A percentile compares a stretch with the other conserved stretches of the same genome.
Evolutionary conservation across 2,888 invertebrate species (phyloP).

Genomic region (Priocnemis perturbator): DNA sequence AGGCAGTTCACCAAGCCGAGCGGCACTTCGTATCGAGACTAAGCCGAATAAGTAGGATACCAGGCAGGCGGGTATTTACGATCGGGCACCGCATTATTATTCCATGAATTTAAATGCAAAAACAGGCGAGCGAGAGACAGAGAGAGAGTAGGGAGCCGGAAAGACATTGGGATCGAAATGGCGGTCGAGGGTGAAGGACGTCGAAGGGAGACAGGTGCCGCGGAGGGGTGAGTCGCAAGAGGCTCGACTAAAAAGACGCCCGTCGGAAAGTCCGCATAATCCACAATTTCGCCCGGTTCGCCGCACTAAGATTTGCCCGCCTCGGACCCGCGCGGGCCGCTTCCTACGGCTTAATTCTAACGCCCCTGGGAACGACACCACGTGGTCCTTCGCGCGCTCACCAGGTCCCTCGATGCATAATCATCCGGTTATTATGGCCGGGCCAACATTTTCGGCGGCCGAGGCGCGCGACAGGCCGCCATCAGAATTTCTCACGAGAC

Average conservation of each 20-base stretch:
- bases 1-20: neutral
- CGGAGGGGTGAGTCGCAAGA: constrained; percentile 1
- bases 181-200: too few relatives aligned
- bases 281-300: constrained; percentile 58
- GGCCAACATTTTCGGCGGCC: too few relatives aligned
- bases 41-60: constrained; percentile 46
- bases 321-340: constrained; percentile 19
- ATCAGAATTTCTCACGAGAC: too few relatives aligned
- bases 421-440: neutral
- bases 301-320: constrained; percentile 56
- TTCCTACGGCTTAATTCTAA: constrained; percentile 58
- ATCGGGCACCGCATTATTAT: constrained; percentile 67
- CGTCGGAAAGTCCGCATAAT: constrained; percentile 57
- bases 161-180: too few relatives aligned
- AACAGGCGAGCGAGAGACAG: constrained; percentile 32
- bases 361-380: constrained; percentile 50
- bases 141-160: neutral
- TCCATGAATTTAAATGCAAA: constrained; percentile 73
- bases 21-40: constrained; percentile 21
- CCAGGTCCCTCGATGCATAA: constrained; percentile 4
- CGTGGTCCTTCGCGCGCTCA: constrained; percentile 25
- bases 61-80: constrained; percentile 55
- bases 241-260: neutral
- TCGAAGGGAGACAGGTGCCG: neutral
- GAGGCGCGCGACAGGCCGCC: too few relatives aligned